These are phyloP conservation scores for Cassiopea andromeda DNA, from an alignment of 30 jellyfish, hydroid and myxozoan species.

Conservation along the genomic window DNA sequence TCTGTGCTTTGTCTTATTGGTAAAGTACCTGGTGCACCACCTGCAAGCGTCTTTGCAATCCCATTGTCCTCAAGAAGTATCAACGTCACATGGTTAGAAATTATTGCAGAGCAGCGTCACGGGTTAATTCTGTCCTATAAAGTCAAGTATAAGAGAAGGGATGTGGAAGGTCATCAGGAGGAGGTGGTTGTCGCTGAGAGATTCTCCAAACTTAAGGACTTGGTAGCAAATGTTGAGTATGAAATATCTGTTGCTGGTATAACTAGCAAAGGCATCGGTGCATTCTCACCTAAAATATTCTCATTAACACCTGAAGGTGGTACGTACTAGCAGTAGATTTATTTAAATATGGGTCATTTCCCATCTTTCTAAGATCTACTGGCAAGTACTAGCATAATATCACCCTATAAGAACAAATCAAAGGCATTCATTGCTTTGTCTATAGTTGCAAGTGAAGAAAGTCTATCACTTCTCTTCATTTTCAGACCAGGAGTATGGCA, in stretches of 20 bases:
- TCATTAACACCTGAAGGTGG: constrained; percentile 21
- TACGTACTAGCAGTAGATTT: not conserved
- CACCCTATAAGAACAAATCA: too few relatives aligned
- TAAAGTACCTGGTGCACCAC: constrained; percentile 44
- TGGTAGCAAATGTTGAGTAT: constrained; percentile 33
- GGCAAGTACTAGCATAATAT: too few relatives aligned
- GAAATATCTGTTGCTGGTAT: constrained; percentile 45
- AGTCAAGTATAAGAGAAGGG: constrained; percentile 23
- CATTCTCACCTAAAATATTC: not conserved
- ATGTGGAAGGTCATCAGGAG: constrained; percentile 1
- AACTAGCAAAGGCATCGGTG: constrained; percentile 51
- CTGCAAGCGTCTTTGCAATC: constrained; percentile 3
- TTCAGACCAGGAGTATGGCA: too few relatives aligned
- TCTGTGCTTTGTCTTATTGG: not conserved
- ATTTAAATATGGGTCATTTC: too few relatives aligned
- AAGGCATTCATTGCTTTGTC: too few relatives aligned
- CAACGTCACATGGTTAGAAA: constrained; percentile 34
- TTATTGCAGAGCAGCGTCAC: constrained; percentile 3
- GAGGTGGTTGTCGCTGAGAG: not conserved
- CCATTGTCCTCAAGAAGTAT: constrained; percentile 19
- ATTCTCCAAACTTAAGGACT: not conserved
- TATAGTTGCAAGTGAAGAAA: too few relatives aligned
- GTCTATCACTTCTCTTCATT: too few relatives aligned
- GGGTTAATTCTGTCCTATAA: constrained; percentile 27
- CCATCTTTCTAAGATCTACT: too few relatives aligned